Base-by-base conservation (phyloP, 2,888 invertebrate genomes). In the Neocrepidodera transversa region DNA sequence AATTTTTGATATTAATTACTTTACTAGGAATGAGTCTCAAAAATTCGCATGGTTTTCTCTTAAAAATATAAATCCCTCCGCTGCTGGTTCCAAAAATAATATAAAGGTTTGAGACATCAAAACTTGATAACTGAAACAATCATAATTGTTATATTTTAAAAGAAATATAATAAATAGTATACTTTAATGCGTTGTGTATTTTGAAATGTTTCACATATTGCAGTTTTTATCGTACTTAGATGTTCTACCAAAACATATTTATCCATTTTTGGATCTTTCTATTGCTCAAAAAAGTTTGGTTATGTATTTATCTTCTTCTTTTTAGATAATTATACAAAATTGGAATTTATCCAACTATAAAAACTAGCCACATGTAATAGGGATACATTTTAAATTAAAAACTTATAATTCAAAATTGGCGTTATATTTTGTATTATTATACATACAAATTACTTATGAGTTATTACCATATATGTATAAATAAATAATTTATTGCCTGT, bases 41-140 rank as follows among this genome's bases (percentile, higher is more conserved):
- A 79, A 92, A 92, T 72, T 86, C 85, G 75, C 89, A 90, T 32
- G 89, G 87, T 64, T 84, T 83, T 63, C 90, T 83, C 68, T 86
- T 87, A 75, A 92, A 93, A 16, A 92, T 81, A 77, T 92, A 92
- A 49, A 92, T 81, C 17, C 92, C 91, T 54, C 93, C 93, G 70
- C 91, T 92, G 0, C 88, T 90, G 1, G 92, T 91, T 18, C 93
- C 92, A 75, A 92, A 87, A 50, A 88, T 85, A 64, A 93, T 84
- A 67, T 87, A 86, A 63, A 85, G 87, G 65, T 82, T 81, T 1
- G 92, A 92, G 8, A 89, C 85, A 79, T 90, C 87, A 69, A 92
- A 89, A 76, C 90, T 90, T 42, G 88, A 88, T 70, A 90, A 89
- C 90, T 91, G 80, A 62, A 86, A 85, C 52, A 62, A 54, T 38